Conservation (phyloP, 2,113 vertebrate species). For the Prolemur simus region DNA sequence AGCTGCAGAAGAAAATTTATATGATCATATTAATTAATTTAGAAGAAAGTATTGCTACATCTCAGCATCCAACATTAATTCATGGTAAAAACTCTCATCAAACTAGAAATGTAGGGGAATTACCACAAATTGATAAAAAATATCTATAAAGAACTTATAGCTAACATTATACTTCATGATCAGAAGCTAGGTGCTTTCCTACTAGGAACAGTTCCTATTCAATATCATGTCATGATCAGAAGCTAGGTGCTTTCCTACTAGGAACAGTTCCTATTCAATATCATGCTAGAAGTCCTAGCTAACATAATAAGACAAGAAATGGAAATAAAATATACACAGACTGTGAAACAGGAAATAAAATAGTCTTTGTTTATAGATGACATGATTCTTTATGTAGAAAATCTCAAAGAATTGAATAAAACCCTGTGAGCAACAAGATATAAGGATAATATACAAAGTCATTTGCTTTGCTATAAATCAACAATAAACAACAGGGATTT, state of each 20-base stretch:
- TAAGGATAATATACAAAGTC: background rate
- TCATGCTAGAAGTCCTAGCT: background rate
- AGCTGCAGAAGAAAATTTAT: background rate
- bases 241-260: background rate
- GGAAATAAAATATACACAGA: background rate
- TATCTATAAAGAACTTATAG: background rate
- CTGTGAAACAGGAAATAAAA: constrained; percentile 2
- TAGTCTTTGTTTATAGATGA: background rate
- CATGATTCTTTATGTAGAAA: background rate
- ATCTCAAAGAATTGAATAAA: background rate
- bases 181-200: background rate
- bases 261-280: background rate
- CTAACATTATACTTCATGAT: background rate
- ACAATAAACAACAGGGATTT: background rate
- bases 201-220: background rate
- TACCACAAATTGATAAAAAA: background rate
- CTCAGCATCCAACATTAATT: background rate
- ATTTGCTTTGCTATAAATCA: background rate
- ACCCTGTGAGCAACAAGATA: background rate
- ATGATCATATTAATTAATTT: background rate
- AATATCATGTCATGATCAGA: background rate
- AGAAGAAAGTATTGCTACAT: background rate
- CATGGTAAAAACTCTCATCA: background rate
- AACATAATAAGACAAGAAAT: background rate
- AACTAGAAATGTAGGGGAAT: background rate